These are phyloP conservation scores for Cliona cf. orientalis DNA, from an alignment of 37 sponge, comb jelly and placozoan species.

Conservation along the genomic window DNA sequence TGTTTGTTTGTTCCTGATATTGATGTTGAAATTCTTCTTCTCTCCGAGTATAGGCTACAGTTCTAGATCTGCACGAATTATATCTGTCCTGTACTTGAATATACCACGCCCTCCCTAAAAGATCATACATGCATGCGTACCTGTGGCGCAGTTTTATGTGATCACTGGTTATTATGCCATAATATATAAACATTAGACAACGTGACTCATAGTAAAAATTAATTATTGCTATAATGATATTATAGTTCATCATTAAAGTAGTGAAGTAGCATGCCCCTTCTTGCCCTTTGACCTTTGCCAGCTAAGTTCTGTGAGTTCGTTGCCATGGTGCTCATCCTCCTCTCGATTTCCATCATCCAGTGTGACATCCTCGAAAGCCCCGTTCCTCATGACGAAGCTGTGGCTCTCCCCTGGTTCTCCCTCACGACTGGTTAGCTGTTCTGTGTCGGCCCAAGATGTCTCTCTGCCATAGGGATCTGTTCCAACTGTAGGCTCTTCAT, in stretches of 20 bases:
- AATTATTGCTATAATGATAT: not conserved
- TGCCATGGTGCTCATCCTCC: not conserved
- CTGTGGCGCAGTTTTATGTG: too few species aligned
- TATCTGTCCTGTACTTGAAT: not conserved
- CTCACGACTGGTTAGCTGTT: constrained; percentile 11
- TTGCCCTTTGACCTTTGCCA: too few species aligned
- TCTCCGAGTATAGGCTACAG: not conserved
- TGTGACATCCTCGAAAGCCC: not conserved
- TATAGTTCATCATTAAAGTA: not conserved
- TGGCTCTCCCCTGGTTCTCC: not conserved
- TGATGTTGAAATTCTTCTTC: not conserved
- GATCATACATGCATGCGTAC: too few species aligned
- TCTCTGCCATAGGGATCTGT: not conserved
- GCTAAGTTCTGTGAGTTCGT: not conserved
- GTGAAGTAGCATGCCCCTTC: too few species aligned
- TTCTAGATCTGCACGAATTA: not conserved
- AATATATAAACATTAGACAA: not conserved
- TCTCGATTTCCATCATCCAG: not conserved
- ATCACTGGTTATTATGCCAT: not conserved
- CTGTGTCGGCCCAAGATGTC: constrained; percentile 20
- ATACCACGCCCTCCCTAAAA: too few species aligned
- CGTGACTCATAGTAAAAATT: not conserved
- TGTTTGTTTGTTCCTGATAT: not conserved
- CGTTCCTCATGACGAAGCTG: not conserved
- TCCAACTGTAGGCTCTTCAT: not conserved